Conservation (phyloP, 2,797 vertebrate genomes). For the Enteromius fasciolatus region DNA sequence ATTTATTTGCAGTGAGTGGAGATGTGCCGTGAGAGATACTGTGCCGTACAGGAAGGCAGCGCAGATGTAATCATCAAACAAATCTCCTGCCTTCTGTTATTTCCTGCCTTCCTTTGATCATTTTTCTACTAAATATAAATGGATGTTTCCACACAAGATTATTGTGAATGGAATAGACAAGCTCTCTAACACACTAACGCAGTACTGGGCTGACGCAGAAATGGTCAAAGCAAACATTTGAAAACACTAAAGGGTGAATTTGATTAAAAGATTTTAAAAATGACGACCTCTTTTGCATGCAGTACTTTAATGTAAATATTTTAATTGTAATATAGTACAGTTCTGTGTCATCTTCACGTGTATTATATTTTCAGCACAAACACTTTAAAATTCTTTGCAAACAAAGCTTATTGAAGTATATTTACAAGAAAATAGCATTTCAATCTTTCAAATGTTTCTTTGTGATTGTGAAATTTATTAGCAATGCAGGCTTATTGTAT, state of each 20-base stretch:
- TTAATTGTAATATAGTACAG: neutral
- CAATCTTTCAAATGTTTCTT: neutral
- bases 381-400: neutral
- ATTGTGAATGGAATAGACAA: neutral
- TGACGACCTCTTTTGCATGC: neutral
- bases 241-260: neutral
- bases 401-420: neutral
- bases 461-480: neutral
- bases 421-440: neutral
- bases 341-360: neutral
- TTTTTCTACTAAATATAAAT: conserved; percentile 20
- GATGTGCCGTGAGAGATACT: conserved; percentile 7
- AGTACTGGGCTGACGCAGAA: neutral
- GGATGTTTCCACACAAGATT: conserved; percentile 12
- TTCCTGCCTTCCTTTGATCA: conserved; percentile 34
- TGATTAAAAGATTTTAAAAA: too few species aligned
- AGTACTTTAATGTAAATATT: neutral
- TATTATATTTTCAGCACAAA: neutral
- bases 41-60: conserved; percentile 12
- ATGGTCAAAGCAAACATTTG: too few species aligned
- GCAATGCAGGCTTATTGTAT: neutral
- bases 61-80: conserved; percentile 27
- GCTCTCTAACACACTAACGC: neutral
- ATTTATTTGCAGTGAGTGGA: conserved; percentile 23
- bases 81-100: conserved; percentile 41